Evolutionary conservation across 2,797 vertebrate species (phyloP).

Genomic region (Percopsis omiscomaycus): DNA sequence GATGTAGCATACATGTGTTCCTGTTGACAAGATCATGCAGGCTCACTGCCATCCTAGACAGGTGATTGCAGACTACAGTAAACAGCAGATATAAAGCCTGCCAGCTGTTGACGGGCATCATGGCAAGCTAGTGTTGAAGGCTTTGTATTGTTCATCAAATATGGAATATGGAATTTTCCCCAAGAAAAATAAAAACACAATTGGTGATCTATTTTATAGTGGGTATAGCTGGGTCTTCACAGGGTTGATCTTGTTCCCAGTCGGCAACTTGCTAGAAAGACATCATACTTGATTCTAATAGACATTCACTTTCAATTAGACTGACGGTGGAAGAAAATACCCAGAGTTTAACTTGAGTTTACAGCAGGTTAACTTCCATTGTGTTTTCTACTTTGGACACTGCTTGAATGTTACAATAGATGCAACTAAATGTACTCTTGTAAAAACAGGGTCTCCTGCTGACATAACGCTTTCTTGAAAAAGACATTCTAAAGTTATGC

Average conservation of each 20-base stretch:
- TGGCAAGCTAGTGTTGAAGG: constrained; percentile 17
- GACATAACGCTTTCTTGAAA: constrained; percentile 18
- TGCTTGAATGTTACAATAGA: constrained; percentile 32
- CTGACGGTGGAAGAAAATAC: constrained; percentile 18
- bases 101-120: constrained; percentile 50
- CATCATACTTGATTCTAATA: constrained; percentile 43
- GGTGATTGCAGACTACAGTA: constrained; percentile 58
- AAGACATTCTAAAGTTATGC: constrained; percentile 4
- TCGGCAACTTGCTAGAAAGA: constrained; percentile 3
- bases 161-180: too few relatives aligned
- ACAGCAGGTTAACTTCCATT: too few relatives aligned
- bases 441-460: constrained; percentile 1
- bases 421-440: constrained; percentile 21
- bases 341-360: constrained; percentile 15
- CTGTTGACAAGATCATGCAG: constrained; percentile 60
- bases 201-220: constrained; percentile 14
- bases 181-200: background rate
- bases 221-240: constrained; percentile 7
- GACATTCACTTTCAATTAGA: constrained; percentile 28
- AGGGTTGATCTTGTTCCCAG: constrained; percentile 9
- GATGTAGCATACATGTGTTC: constrained; percentile 49
- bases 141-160: too few relatives aligned
- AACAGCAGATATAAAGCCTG: constrained; percentile 59
- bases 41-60: constrained; percentile 63
- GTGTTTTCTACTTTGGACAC: constrained; percentile 10